Base-by-base conservation (phyloP, 1,140 invertebrate species). In the Pseudomyrmex sp. region DNA sequence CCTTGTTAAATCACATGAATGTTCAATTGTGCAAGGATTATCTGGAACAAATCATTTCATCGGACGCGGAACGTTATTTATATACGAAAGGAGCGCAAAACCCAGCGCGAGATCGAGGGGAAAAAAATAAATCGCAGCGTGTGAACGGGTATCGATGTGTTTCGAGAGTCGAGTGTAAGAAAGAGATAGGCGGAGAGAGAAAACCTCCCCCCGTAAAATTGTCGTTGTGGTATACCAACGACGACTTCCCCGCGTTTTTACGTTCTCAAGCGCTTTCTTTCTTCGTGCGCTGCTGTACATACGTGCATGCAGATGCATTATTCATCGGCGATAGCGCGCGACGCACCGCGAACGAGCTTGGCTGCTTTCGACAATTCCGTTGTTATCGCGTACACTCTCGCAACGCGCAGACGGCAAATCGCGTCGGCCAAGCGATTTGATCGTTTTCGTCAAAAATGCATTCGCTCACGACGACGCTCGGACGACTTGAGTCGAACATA, bases 311-410 rank as follows among this genome's bases (percentile, higher is more conserved):
- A 48, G 69, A 85, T 85, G 56, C 85, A 85, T 87, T 87, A 87
- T 87, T 87, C 85, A 87, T 87, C 69, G 58, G 66, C 63, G 79
- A 85, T 86, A 61, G 69, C 20, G 82, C 82, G 59, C 26, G 63
- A 46, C 48, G 44, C 61, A 20, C 48, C 82, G 73, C 46, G 35
- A 63, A 68, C 68, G 66, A 69, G 83, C 52, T 65, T 65, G 20
- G 62, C 73, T 35, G 44, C n/a, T 77, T 65, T 7, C 48, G 68
- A 76, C 79, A 75, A 82, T 76, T 35, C 23, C 79, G 56, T 54
- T 35, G 35, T 35, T 35, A 35, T 35, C 35, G 35, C 59, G 79
- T 82, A 4, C 15, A 74, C 23, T 61, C 52, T 44, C 68, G 50
- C 15, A 26, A 18, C 69, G n/a, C 69, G 15, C 26, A 5, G 26